Base-by-base conservation (phyloP, 2,797 vertebrate genomes). In the Danio albolineatus region DNA sequence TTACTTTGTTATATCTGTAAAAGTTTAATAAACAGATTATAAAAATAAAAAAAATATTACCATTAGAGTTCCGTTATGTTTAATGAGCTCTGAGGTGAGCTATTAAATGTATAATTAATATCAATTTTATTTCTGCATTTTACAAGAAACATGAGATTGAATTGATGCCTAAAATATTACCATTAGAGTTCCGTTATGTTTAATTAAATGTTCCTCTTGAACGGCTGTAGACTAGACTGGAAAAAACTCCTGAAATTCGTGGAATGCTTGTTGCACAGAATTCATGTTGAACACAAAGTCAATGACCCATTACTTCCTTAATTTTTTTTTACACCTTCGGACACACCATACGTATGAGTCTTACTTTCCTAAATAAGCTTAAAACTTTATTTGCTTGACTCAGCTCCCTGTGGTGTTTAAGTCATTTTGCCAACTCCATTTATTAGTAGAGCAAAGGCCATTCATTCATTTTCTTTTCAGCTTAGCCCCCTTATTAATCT, bases 241-340 rank as follows among this genome's bases (percentile, higher is more conserved):
- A 64, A 66, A n/a, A 76, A 66, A 48, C 7, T 41, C 4, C 74
- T 64, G 39, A 43, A n/a, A 16, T 76, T 54, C 46, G 0, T 61
- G 65, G 73, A 76, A 65, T 36, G 61, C n/a, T 54, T 76, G 38
- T 16, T 65, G 38, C 73, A 54, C 60, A 65, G 60, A 76, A 64
- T 36, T 43, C 57, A 51, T 16, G 16, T 51, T 51, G 7, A 38
- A 41, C 59, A 41, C 9, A 44, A 64, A 43, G 8, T 43, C 39
- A 67, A 3, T 67, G 75, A 59, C 43, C 51, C 53, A 38, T 67
- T 39, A 46, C 48, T 54, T 76, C 19, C 19, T 43, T 28, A 65
- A 12, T n/a, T 14, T 14, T 61, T 61, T 10, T 39, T 28, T 28
- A 28, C 28, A 38, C 1, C n/a, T 13, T 57, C 12, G 10, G 13